phyloP scores from a whole-genome alignment of 2,113 vertebrate genomes.

The Ivindomyrus marchei region DNA sequence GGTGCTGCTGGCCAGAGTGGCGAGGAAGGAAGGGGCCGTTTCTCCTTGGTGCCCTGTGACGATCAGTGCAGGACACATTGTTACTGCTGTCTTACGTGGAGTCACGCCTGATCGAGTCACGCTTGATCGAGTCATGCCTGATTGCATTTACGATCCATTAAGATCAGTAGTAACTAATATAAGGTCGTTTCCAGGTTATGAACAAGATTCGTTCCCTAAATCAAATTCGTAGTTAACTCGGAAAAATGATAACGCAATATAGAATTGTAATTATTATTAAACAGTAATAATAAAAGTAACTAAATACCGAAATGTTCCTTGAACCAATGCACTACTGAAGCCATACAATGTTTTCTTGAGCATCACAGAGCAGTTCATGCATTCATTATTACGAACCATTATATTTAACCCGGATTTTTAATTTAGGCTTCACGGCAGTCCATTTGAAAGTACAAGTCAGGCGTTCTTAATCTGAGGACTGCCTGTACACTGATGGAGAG shows the following conservation, averaged over 20 bases:
- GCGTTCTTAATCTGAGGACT: too few species aligned
- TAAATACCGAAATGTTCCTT: background rate
- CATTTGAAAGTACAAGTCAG: too few species aligned
- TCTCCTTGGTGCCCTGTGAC: constrained; percentile 70
- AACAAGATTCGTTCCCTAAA: background rate
- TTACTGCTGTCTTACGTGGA: background rate
- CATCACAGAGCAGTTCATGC: background rate
- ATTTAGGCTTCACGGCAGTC: background rate
- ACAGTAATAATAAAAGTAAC: background rate
- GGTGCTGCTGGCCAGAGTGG: constrained; percentile 88
- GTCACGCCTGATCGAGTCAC: background rate
- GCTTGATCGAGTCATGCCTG: background rate
- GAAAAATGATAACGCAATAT: background rate
- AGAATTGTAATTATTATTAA: background rate
- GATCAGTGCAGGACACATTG: background rate
- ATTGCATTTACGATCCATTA: background rate
- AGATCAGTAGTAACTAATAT: background rate
- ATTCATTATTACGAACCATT: background rate
- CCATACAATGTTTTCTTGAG: background rate
- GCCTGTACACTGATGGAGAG: too few species aligned
- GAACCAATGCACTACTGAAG: background rate
- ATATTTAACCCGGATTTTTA: background rate
- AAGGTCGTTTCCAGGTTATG: background rate
- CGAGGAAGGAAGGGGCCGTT: constrained; percentile 79
- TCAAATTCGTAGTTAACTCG: background rate